These are phyloP conservation scores for Acleris sparsana DNA, from an alignment of 2,888 invertebrate genomes.

Conservation along the genomic window DNA sequence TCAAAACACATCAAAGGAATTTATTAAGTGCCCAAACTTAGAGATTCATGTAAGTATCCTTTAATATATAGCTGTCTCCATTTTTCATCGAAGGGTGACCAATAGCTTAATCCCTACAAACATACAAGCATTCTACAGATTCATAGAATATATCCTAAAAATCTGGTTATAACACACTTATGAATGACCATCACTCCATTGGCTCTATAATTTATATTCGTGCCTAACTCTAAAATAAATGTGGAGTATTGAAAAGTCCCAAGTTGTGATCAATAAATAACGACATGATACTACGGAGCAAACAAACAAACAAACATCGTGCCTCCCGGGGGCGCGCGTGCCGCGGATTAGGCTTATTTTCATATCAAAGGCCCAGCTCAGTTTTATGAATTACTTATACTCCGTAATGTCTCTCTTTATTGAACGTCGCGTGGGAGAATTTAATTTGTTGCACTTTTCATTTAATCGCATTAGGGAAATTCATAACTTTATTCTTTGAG, in stretches of 20 bases:
- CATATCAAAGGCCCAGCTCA: constrained; percentile 78
- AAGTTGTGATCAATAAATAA: constrained; percentile 75
- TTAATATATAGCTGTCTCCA: constrained; percentile 39
- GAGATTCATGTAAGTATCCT: constrained; percentile 22
- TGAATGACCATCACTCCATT: constrained; percentile 69
- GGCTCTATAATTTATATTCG: constrained; percentile 70
- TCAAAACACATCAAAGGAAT: constrained; percentile 7
- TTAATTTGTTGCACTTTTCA: constrained; percentile 77
- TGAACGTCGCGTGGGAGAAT: constrained; percentile 77
- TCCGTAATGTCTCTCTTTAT: constrained; percentile 76
- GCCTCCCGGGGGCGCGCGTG: constrained; percentile 74
- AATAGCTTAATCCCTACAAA: constrained; percentile 52
- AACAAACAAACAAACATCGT: constrained; percentile 69
- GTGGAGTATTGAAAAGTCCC: constrained; percentile 71
- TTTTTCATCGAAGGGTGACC: constrained; percentile 51
- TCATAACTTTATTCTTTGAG: constrained; percentile 61
- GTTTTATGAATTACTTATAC: constrained; percentile 78
- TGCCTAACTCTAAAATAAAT: constrained; percentile 65
- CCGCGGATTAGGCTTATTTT: constrained; percentile 78
- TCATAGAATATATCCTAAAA: constrained; percentile 56
- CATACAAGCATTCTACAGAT: constrained; percentile 63
- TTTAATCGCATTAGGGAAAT: constrained; percentile 69
- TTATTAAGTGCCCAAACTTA: constrained; percentile 11
- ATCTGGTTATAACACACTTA: constrained; percentile 68
- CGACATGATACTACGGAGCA: constrained; percentile 61